Percentiles rank a stretch among this genome's conserved stretches.
Conservation (phyloP, 2,797 vertebrate species). For the Heliangelus exortis region DNA sequence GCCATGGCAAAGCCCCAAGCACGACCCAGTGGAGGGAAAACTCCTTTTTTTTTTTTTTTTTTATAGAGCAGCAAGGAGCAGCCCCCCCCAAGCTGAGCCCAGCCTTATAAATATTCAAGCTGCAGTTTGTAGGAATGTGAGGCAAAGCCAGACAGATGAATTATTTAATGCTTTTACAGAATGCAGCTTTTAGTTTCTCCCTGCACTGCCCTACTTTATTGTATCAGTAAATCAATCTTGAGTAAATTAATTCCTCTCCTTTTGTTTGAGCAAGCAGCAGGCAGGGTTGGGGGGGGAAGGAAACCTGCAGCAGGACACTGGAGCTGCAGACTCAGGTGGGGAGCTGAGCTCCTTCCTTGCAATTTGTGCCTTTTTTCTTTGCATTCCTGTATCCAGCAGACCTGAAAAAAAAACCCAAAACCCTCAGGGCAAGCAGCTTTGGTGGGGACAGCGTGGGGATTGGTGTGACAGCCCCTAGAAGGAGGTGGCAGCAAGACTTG, state of each 20-base stretch:
- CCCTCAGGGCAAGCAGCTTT: accelerated
- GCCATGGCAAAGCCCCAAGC: neutral
- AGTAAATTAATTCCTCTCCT: constrained; percentile 60
- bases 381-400: neutral
- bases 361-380: neutral
- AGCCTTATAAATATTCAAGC: constrained; percentile 51
- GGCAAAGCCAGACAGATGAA: constrained; percentile 61
- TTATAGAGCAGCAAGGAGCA: neutral
- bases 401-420: neutral
- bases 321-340: accelerated
- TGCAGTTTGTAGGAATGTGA: constrained; percentile 20
- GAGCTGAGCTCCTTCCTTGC: neutral
- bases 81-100: neutral
- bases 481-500: accelerated
- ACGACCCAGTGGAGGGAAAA: neutral
- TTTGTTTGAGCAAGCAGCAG: neutral
- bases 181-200: constrained; percentile 55
- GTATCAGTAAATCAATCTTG: constrained; percentile 25
- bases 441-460: neutral
- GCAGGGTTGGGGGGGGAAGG: neutral
- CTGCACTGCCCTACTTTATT: constrained; percentile 3
- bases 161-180: constrained; percentile 67
- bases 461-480: neutral
- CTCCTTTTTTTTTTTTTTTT: neutral
- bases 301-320: neutral